A percentile compares a stretch with the other conserved stretches of the same genome.
Conservation (phyloP, 2,797 vertebrate genomes). For the Coregonus sp. region DNA sequence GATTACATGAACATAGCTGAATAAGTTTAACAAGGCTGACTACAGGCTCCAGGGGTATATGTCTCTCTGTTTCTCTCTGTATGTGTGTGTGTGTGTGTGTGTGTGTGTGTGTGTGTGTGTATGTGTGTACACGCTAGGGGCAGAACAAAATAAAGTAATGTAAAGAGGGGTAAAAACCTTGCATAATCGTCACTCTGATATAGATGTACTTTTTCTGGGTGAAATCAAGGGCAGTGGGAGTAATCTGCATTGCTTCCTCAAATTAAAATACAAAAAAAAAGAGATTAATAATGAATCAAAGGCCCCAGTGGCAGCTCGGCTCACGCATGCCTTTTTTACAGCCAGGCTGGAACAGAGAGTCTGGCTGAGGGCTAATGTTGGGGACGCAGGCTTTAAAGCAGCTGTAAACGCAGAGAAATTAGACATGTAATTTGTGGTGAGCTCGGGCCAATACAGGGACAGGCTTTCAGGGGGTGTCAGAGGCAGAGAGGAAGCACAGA, state of each 20-base stretch:
- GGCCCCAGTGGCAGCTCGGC: conserved; percentile 48
- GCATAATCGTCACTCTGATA: conserved; percentile 29
- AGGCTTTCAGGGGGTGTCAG: conserved; percentile 71
- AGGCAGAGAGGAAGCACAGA: conserved; percentile 71
- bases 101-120: no score
- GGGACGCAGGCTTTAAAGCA: conserved; percentile 66
- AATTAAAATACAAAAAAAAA: conserved; percentile 59
- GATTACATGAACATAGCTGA: conserved; percentile 72
- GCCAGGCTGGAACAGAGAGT: conserved; percentile 19
- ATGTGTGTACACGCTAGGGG: not conserved
- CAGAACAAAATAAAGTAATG: conserved; percentile 13
- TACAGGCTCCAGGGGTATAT: conserved; percentile 68
- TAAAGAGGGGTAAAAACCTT: conserved; percentile 24
- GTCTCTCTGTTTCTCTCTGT: no score
- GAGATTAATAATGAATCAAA: conserved; percentile 68
- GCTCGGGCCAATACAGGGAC: conserved; percentile 67
- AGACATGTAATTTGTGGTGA: conserved; percentile 76
- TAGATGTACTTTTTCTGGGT: conserved; percentile 54
- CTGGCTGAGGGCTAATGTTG: conserved; percentile 61
- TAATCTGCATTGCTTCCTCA: conserved; percentile 60
- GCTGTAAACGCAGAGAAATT: conserved; percentile 74
- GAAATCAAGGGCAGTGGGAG: conserved; percentile 57
- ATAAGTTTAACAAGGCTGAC: conserved; percentile 74
- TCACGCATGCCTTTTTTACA: conserved; percentile 37
- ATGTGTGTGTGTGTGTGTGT: no score